Evolutionary conservation across 2,888 invertebrate genomes (phyloP).

Genomic region (Hofmannophila pseudospretella): DNA sequence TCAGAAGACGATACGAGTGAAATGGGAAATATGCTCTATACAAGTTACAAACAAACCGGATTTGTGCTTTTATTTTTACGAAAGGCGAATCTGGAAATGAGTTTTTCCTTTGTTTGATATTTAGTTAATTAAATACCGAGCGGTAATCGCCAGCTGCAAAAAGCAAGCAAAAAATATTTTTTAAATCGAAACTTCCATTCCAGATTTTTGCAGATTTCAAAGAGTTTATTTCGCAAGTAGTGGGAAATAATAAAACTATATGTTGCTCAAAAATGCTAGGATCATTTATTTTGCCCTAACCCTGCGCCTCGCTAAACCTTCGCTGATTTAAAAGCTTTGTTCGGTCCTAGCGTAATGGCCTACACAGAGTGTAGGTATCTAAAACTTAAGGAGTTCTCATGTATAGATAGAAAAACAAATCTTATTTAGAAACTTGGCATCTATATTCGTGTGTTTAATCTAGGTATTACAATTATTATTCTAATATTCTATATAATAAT

Average conservation of each 20-base stretch:
- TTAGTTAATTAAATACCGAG: constrained; percentile 2
- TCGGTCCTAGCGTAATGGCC: not conserved
- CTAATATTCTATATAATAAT: too few relatives aligned
- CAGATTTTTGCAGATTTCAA: not conserved
- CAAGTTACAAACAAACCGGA: constrained; percentile 19
- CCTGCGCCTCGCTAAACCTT: constrained; percentile 16
- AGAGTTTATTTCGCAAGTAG: not conserved
- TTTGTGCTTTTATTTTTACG: constrained; percentile 29
- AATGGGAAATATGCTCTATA: not conserved
- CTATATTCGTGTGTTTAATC: too few relatives aligned
- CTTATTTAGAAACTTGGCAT: too few relatives aligned
- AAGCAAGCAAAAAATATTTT: not conserved
- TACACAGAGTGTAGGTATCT: constrained; percentile 1
- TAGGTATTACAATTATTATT: too few relatives aligned
- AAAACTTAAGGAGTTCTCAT: too few relatives aligned
- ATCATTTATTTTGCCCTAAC: constrained; percentile 10
- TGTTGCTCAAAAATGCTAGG: constrained; percentile 4
- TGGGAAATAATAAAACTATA: not conserved
- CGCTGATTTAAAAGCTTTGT: constrained; percentile 27
- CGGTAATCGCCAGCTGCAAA: not conserved
- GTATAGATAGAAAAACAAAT: too few relatives aligned
- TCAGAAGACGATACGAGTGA: not conserved
- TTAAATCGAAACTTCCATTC: not conserved
- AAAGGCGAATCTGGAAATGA: constrained; percentile 22
- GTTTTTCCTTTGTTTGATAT: constrained; percentile 8